phyloP scores from a whole-genome alignment of 2,113 vertebrate genomes.

The Pica pica region DNA sequence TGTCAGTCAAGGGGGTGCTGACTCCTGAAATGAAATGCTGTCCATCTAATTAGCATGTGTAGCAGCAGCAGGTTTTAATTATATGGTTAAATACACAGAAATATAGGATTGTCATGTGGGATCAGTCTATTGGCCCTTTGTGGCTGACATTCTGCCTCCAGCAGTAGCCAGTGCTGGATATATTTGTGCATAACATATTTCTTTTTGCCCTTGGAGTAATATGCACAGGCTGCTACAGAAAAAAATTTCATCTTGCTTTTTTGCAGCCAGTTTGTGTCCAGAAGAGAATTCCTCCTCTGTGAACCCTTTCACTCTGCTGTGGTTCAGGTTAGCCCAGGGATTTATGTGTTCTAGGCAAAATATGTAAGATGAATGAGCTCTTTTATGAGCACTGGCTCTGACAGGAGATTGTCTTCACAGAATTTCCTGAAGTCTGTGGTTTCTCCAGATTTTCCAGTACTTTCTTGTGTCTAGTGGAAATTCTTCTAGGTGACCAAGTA shows the following conservation, averaged over 20 bases:
- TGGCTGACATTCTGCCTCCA: conserved; percentile 37
- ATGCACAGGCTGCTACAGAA: not conserved
- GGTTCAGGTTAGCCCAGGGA: not conserved
- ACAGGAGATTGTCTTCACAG: not conserved
- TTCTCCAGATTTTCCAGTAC: not conserved
- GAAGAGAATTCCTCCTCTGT: not conserved
- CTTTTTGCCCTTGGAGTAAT: not conserved
- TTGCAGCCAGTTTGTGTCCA: not conserved
- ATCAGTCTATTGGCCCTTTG: not conserved
- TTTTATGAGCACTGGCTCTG: not conserved
- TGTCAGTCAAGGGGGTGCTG: not conserved
- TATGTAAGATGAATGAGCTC: not conserved
- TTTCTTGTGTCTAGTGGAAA: not conserved
- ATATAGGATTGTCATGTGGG: not conserved
- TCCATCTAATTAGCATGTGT: conserved; percentile 10
- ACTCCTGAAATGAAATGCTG: not conserved
- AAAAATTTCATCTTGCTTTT: not conserved
- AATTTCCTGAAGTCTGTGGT: not conserved
- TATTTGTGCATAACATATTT: not conserved
- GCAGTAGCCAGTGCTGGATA: conserved; percentile 7
- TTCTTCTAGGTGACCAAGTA: not conserved
- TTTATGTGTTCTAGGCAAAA: not conserved
- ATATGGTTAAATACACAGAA: conserved; percentile 50
- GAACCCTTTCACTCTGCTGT: not conserved
- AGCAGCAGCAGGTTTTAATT: conserved; percentile 47